A percentile compares a stretch with the other conserved stretches of the same genome.
Conservation (phyloP, 2,113 vertebrate genomes). For the Dipodomys spectabilis region DNA sequence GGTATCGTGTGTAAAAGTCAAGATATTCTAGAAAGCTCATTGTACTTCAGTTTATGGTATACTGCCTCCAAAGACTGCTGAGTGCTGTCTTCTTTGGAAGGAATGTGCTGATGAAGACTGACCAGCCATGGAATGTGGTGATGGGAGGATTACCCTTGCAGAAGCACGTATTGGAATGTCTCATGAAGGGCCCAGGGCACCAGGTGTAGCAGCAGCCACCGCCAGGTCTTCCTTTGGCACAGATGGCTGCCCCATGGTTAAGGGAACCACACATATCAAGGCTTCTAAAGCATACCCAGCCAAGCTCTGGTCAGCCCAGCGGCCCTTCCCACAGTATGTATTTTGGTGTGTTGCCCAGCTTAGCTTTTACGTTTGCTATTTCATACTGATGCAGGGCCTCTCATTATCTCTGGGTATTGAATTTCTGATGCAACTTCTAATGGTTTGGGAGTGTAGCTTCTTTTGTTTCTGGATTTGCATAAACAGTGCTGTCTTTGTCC, state of each 20-base stretch:
- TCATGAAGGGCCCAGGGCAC: not conserved
- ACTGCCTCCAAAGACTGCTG: not conserved
- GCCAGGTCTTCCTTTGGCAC: not conserved
- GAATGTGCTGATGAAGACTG: rapidly evolving
- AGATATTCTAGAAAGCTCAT: not conserved
- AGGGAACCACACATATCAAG: not conserved
- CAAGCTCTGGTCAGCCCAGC: not conserved
- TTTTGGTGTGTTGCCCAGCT: constrained; percentile 58
- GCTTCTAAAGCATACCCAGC: not conserved
- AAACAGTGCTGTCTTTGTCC: constrained; percentile 77
- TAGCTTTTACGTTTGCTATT: constrained; percentile 62
- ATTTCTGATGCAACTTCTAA: constrained; percentile 69
- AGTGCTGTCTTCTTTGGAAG: not conserved
- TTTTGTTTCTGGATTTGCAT: constrained; percentile 76
- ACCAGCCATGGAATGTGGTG: not conserved
- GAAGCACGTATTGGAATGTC: not conserved
- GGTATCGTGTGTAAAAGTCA: not conserved
- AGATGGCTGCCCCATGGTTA: not conserved
- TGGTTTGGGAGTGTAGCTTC: constrained; percentile 66
- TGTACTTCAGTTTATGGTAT: not conserved
- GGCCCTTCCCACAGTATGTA: not conserved
- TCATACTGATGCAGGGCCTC: constrained; percentile 25
- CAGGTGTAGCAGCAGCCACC: not conserved
- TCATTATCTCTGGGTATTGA: constrained; percentile 54
- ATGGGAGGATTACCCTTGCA: not conserved